These are phyloP conservation scores for Idris sp. DNA, from an alignment of 1,140 invertebrate genomes.

Conservation along the genomic window DNA sequence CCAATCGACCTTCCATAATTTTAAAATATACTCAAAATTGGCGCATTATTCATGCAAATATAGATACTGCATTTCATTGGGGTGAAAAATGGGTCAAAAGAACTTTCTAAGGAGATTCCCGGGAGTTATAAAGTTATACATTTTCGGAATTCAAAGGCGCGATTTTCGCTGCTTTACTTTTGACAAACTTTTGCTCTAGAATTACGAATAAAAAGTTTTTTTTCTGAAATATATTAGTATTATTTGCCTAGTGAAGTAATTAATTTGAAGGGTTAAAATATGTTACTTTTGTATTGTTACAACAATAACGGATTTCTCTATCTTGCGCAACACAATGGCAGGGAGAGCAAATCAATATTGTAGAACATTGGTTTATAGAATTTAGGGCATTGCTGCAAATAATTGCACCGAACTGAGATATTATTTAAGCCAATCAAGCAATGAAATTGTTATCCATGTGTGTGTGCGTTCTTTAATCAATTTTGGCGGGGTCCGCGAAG, in stretches of 20 bases:
- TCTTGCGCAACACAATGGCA: conserved; percentile 32
- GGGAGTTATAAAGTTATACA: conserved; percentile 54
- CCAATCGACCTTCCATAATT: conserved; percentile 6
- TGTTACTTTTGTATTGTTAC: no score
- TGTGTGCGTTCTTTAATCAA: no score
- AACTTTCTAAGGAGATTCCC: conserved; percentile 41
- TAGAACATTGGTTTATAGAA: conserved; percentile 20
- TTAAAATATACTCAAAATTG: conserved; percentile 18
- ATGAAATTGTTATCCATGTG: no score
- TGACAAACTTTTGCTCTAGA: conserved; percentile 15
- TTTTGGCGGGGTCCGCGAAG: no score
- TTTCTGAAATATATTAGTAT: no score
- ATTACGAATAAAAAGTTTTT: neutral
- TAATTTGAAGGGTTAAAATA: neutral
- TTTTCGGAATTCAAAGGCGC: conserved; percentile 39
- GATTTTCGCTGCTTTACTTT: conserved; percentile 27
- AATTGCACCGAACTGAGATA: no score
- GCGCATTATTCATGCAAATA: conserved; percentile 24
- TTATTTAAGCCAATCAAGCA: no score
- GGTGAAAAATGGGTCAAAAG: conserved; percentile 47
- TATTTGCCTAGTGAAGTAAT: no score
- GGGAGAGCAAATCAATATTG: conserved; percentile 33
- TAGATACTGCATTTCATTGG: conserved; percentile 41
- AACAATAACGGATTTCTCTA: conserved; percentile 23
- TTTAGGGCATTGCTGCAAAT: conserved; percentile 19